Percentiles rank a stretch among this genome's conserved stretches.
These are phyloP conservation scores for Exocentrus adspersus DNA, from an alignment of 2,888 invertebrate genomes.

Conservation along the genomic window DNA sequence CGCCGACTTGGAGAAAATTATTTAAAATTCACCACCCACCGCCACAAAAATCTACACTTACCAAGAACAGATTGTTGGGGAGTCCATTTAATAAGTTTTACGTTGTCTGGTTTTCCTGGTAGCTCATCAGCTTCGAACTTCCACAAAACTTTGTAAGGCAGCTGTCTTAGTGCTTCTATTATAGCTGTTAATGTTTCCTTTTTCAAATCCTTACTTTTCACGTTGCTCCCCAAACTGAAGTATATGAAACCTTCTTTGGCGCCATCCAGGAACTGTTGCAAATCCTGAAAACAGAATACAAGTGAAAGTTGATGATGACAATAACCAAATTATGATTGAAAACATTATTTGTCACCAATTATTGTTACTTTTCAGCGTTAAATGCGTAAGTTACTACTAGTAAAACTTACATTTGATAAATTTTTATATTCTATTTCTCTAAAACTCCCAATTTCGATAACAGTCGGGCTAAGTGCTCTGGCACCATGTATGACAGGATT, in stretches of 20 bases:
- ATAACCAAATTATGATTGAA: not conserved
- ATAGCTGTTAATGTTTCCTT: slow-evolving; percentile 14
- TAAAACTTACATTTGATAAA: slow-evolving; percentile 1
- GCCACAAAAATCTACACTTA: too few species aligned
- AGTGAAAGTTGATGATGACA: not conserved
- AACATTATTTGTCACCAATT: not conserved
- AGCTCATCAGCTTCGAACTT: slow-evolving; percentile 35
- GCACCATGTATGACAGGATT: slow-evolving; percentile 8
- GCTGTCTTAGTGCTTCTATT: slow-evolving; percentile 25
- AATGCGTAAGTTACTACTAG: too few species aligned
- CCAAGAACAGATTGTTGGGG: slow-evolving; percentile 35
- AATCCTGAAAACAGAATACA: slow-evolving; percentile 22
- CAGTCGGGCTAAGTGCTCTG: not conserved
- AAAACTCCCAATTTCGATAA: not conserved
- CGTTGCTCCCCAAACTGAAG: slow-evolving; percentile 38
- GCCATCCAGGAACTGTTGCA: slow-evolving; percentile 25
- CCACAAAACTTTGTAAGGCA: slow-evolving; percentile 41
- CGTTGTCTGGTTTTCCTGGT: slow-evolving; percentile 26
- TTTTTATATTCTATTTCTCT: not conserved
- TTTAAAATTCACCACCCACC: too few species aligned
- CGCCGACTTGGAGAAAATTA: too few species aligned
- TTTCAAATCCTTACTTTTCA: slow-evolving; percentile 30
- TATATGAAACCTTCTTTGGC: slow-evolving; percentile 35
- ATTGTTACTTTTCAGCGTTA: too few species aligned
- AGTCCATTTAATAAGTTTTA: slow-evolving; percentile 38